Percentiles rank a stretch among this genome's conserved stretches.
phyloP scores from a whole-genome alignment of 1,140 invertebrate genomes.

The Pteromalus puparum region DNA sequence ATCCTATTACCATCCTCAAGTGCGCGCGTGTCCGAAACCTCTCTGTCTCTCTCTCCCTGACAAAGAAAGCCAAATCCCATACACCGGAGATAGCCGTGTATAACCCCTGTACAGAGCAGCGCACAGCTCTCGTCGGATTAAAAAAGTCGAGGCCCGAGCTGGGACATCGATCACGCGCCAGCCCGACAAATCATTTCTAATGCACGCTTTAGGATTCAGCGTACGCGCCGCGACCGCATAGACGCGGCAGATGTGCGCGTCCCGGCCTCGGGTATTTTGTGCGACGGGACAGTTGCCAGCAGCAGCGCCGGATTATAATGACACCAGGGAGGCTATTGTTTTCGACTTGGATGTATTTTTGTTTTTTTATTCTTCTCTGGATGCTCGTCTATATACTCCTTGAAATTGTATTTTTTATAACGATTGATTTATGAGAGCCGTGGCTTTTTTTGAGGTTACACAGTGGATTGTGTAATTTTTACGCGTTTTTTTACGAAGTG shows the following conservation, averaged over 20 bases:
- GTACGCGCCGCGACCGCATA: conserved; percentile 48
- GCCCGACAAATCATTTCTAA: conserved; percentile 66
- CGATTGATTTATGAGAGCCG: too few species aligned
- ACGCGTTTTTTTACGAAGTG: too few species aligned
- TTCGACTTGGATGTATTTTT: neutral
- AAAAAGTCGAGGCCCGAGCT: conserved; percentile 54
- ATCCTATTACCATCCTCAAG: neutral
- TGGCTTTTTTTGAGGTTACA: too few species aligned
- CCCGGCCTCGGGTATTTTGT: conserved; percentile 55
- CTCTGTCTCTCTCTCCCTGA: neutral
- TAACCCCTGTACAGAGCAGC: neutral
- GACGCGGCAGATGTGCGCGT: conserved; percentile 21
- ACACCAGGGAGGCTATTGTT: neutral
- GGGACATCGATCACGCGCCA: conserved; percentile 57
- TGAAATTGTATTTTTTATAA: too few species aligned
- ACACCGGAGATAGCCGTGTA: neutral
- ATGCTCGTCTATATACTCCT: too few species aligned
- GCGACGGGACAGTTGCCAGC: conserved; percentile 20
- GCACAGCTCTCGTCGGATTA: conserved; percentile 43
- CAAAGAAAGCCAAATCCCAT: neutral
- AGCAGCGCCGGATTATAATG: neutral
- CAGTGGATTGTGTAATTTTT: too few species aligned
- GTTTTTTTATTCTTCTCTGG: neutral
- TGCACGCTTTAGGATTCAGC: conserved; percentile 65
- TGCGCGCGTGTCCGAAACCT: neutral